Conservation (phyloP, 2,888 invertebrate species). For the Torymus auratus region DNA sequence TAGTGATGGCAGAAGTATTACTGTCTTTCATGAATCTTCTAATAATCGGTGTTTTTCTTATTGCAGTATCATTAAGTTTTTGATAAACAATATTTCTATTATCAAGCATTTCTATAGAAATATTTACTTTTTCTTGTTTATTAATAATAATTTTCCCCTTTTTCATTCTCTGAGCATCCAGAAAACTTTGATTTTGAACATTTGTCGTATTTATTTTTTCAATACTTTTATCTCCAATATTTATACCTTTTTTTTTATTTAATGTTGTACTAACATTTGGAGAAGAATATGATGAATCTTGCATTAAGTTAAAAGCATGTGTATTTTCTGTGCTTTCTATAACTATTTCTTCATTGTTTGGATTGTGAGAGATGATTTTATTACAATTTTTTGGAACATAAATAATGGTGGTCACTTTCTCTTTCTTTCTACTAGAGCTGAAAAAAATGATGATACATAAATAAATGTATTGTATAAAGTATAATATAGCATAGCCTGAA, state of each 20-base stretch:
- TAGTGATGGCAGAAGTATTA: constrained; percentile 28
- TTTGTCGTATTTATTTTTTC: neutral
- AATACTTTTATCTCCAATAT: neutral
- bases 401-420: constrained; percentile 34
- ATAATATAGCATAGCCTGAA: neutral
- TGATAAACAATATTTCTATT: no score
- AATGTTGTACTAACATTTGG: neutral
- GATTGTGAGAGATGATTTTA: constrained; percentile 3
- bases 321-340: no score
- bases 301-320: no score
- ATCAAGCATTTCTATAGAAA: neutral
- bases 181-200: no score
- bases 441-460: neutral
- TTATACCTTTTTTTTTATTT: neutral
- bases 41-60: neutral
- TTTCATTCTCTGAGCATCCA: neutral
- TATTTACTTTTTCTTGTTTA: constrained; percentile 2
- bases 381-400: constrained; percentile 25
- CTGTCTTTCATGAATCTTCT: neutral
- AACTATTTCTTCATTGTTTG: neutral
- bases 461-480: neutral
- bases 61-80: no score
- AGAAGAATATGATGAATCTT: no score
- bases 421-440: neutral
- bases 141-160: neutral